Base-by-base conservation (phyloP, 2,888 invertebrate genomes). In the Drosophila prostipennis region DNA sequence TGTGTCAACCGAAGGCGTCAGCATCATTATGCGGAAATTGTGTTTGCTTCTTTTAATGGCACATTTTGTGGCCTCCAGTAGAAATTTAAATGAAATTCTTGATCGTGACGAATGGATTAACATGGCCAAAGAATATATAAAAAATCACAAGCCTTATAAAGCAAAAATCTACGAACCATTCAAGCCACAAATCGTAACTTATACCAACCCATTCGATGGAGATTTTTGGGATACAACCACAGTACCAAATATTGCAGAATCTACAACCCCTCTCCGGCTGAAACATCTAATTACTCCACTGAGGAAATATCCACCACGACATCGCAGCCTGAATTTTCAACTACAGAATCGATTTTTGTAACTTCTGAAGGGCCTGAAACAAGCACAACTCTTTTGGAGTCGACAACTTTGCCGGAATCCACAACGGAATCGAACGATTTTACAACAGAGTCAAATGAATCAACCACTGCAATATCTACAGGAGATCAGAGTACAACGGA, bases 81-180 rank as follows among this genome's bases (percentile, higher is more conserved):
- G 14, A 3, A 14, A 19, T 19, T 7, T 42, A 19, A 87, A 79
- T 29, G 29, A 46, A 13, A 58, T 87, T 40, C 6, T 32, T 0
- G 78, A 42, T 34, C 59, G 70, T 0, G 79, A 80, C 4, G 77
- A 87, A 39, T 89, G 84, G 78, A 56, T 79, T 16, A 77, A 52
- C 14, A 16, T 79, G 4, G 77, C 80, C 0, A 77, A 88, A 14
- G 52, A 77, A 10, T 57, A 78, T 26, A 71, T 84, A 8, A 63
- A 49, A 3, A 77, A 76, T 16, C 74, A 74, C 34, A 79, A 84
- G 10, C 71, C 77, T 0, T 78, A 77, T 46, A 65, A 51, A 14
- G 73, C 72, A 0, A 81, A 78, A 59, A 71, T 54, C 29, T 90
- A 87, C 58, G 29, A 32, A 10, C 79, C 88, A 0, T 90, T 80